Percentiles rank a stretch among this genome's conserved stretches.
phyloP scores from a whole-genome alignment of 2,888 invertebrate species.

The Colletes collaris region DNA sequence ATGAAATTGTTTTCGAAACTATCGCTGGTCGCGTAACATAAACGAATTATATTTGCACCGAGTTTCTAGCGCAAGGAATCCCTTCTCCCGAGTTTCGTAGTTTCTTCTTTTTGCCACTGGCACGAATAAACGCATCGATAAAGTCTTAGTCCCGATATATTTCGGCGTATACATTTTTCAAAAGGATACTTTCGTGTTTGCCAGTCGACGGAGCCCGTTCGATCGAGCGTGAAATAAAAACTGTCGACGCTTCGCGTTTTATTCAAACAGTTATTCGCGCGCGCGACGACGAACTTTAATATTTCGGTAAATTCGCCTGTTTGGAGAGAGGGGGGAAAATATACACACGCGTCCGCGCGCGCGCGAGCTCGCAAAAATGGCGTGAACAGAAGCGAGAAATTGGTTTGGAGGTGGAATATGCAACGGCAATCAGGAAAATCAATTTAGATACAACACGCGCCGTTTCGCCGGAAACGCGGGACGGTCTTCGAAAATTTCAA shows the following conservation, averaged over 20 bases:
- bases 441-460: conserved; percentile 25
- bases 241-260: not conserved
- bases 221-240: not conserved
- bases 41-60: too few species aligned
- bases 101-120: too few species aligned
- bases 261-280: not conserved
- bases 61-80: too few species aligned
- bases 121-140: too few species aligned
- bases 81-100: too few species aligned
- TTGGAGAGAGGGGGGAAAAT: not conserved
- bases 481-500: conserved; percentile 19
- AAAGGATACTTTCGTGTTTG: not conserved
- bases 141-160: too few species aligned
- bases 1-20: too few species aligned
- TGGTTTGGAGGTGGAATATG: not conserved
- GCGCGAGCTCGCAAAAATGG: too few species aligned
- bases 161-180: not conserved
- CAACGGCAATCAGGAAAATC: conserved; percentile 33
- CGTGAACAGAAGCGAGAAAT: not conserved
- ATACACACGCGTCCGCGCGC: too few species aligned
- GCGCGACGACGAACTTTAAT: conserved; percentile 2
- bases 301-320: not conserved
- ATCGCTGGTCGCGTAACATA: too few species aligned
- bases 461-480: conserved; percentile 1
- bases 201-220: not conserved